phyloP scores from a whole-genome alignment of 2,797 vertebrate species.

The Salarias fasciatus region DNA sequence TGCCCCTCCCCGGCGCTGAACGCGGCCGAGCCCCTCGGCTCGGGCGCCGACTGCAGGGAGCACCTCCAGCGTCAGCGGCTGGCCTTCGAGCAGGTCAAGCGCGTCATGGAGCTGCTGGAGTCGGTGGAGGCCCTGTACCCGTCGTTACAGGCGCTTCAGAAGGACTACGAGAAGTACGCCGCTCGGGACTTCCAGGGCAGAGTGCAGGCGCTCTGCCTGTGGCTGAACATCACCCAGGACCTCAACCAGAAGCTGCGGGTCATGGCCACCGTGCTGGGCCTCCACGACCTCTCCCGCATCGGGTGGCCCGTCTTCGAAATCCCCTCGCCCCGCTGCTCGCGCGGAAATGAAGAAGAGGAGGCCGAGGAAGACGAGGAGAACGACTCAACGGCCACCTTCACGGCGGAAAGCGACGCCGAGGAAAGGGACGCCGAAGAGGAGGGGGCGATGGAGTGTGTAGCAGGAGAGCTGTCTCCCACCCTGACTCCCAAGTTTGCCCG shows the following conservation, averaged over 20 bases:
- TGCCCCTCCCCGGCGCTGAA: constrained; percentile 70
- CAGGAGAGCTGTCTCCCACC: constrained; percentile 74
- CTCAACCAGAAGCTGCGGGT: constrained; percentile 98
- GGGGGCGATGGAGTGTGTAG: constrained; percentile 26
- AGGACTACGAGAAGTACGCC: constrained; percentile 97
- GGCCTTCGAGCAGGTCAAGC: constrained; percentile 97
- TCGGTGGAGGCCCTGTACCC: constrained; percentile 98
- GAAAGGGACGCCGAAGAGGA: constrained; percentile 75
- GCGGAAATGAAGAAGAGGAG: constrained; percentile 84
- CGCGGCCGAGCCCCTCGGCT: constrained; percentile 76
- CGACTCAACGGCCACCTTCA: constrained; percentile 85
- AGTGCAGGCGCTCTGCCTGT: constrained; percentile 99
- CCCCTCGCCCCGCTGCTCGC: constrained; percentile 92
- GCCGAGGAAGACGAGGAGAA: constrained; percentile 84
- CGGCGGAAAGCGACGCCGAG: constrained; percentile 88
- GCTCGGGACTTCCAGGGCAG: constrained; percentile 97
- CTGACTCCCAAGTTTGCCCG: constrained; percentile 83
- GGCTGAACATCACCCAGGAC: constrained; percentile 99
- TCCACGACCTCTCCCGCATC: constrained; percentile 93
- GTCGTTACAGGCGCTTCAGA: constrained; percentile 95
- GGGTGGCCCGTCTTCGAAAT: constrained; percentile 99
- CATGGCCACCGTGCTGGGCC: constrained; percentile 97
- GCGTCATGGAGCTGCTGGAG: constrained; percentile 96
- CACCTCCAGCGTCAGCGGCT: constrained; percentile 93
- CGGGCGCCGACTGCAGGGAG: constrained; percentile 85